Percentiles rank a stretch among this genome's conserved stretches.
These are phyloP conservation scores for Achroia grisella DNA, from an alignment of 1,140 invertebrate species.

Conservation along the genomic window DNA sequence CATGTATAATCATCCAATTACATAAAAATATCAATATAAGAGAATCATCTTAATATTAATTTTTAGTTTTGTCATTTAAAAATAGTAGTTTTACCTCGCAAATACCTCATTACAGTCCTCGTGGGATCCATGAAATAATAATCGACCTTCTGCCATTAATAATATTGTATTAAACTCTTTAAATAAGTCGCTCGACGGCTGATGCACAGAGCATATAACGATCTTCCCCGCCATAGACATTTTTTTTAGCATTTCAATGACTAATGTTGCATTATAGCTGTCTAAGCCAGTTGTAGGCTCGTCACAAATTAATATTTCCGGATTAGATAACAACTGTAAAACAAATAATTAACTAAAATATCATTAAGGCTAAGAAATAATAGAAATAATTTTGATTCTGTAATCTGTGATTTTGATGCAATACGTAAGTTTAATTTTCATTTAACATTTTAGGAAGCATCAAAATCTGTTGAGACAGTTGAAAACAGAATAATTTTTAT, in stretches of 20 bases:
- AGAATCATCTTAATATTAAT: too few relatives aligned
- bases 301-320: slow-evolving; percentile 85
- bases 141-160: slow-evolving; percentile 83
- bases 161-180: slow-evolving; percentile 85
- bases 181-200: slow-evolving; percentile 89
- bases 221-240: slow-evolving; percentile 79
- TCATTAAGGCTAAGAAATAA: too few relatives aligned
- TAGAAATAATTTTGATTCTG: background rate
- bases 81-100: slow-evolving; percentile 69
- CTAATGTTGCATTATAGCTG: slow-evolving; percentile 83
- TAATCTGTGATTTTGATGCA: too few relatives aligned
- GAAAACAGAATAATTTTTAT: too few relatives aligned
- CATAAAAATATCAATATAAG: too few relatives aligned
- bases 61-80: background rate
- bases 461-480: too few relatives aligned
- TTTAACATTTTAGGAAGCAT: background rate
- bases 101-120: slow-evolving; percentile 76
- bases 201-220: slow-evolving; percentile 89
- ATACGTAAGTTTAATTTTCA: too few relatives aligned
- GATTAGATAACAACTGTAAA: slow-evolving; percentile 80
- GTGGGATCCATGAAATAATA: slow-evolving; percentile 86
- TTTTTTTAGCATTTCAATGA: slow-evolving; percentile 80
- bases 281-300: slow-evolving; percentile 90
- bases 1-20: too few relatives aligned
- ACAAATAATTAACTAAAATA: slow-evolving; percentile 1